Conservation (phyloP, 2,113 vertebrate species). For the Phalacrocorax brasilianus region DNA sequence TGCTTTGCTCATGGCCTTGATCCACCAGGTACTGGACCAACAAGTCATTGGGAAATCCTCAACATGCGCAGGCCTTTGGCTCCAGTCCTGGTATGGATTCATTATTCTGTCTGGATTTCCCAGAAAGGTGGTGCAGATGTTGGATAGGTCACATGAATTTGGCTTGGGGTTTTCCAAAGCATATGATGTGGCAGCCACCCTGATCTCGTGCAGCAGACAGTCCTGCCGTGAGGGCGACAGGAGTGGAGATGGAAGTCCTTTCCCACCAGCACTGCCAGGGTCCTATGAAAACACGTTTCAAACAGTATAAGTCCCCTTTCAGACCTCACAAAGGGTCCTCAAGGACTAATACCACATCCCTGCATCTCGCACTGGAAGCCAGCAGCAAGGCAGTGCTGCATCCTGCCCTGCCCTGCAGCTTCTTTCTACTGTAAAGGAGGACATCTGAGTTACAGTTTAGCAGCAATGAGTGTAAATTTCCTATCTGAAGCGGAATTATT, state of each 20-base stretch:
- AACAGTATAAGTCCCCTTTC: neutral
- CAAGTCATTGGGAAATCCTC: neutral
- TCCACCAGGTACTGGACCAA: neutral
- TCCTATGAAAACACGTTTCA: neutral
- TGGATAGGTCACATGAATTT: neutral
- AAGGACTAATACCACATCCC: neutral
- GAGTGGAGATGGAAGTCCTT: neutral
- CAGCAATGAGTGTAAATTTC: neutral
- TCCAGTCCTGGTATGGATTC: neutral
- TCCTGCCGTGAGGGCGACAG: neutral
- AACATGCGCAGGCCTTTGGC: neutral
- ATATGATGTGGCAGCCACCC: neutral
- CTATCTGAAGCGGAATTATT: neutral
- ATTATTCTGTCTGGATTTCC: neutral
- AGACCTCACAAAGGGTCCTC: neutral
- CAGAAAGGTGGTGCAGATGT: neutral
- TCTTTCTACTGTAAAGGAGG: neutral
- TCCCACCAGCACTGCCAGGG: neutral
- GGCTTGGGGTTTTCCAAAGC: neutral
- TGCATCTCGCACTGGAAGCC: neutral
- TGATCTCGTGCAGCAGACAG: fast-evolving
- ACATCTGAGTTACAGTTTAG: neutral
- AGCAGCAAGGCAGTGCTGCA: neutral
- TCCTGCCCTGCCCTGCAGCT: neutral
- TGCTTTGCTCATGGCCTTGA: neutral